These are phyloP conservation scores for Pentalonia nigronervosa DNA, from an alignment of 1,140 invertebrate genomes.

Conservation along the genomic window DNA sequence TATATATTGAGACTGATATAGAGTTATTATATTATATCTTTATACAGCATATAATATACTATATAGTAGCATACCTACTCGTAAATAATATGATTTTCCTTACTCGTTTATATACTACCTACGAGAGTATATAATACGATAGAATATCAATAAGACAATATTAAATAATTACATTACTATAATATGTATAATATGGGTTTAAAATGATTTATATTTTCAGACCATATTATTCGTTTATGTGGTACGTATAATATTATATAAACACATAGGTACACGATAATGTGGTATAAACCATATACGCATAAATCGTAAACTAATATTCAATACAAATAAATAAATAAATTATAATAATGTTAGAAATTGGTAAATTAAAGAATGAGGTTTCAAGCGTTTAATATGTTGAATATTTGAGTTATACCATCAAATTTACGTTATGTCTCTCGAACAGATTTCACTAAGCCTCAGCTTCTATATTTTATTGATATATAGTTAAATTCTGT, in stretches of 20 bases:
- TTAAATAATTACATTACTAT: neutral
- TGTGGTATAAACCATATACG: neutral
- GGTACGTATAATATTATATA: neutral
- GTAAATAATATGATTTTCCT: neutral
- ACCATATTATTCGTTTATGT: neutral
- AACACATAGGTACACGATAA: neutral
- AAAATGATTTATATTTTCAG: neutral
- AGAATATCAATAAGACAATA: neutral
- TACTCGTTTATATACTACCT: neutral
- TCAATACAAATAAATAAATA: neutral
- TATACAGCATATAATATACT: neutral
- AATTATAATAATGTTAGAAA: neutral
- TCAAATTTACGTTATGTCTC: neutral
- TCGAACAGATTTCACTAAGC: constrained; percentile 17
- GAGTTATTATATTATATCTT: neutral
- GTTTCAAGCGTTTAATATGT: neutral
- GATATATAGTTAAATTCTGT: neutral
- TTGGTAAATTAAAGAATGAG: constrained; percentile 12
- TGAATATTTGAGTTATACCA: neutral
- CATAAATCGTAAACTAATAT: neutral
- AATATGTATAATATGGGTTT: too few species aligned
- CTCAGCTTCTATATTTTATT: neutral
- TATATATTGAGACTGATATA: neutral
- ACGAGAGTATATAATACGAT: too few species aligned
- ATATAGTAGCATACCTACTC: neutral